Conservation (phyloP, 2,888 invertebrate species). For the Podabrus alpinus region DNA sequence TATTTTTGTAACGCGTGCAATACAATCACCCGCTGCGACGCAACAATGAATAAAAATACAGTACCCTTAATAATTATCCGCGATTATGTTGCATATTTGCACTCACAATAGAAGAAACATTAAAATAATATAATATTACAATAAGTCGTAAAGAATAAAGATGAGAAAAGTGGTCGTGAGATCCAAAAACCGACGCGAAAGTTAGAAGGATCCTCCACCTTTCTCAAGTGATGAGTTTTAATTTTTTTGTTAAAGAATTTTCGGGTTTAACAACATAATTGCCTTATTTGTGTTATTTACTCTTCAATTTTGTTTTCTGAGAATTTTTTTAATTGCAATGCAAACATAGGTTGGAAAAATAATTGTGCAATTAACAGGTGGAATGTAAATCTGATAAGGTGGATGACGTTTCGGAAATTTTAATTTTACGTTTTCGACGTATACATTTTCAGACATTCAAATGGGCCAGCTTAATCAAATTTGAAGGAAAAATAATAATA, state of each 20-base stretch:
- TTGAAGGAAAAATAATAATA: background rate
- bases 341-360: background rate
- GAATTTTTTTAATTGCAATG: background rate
- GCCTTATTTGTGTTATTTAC: constrained; percentile 8
- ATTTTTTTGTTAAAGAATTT: constrained; percentile 8
- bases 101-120: background rate
- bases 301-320: constrained; percentile 9
- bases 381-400: background rate
- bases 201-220: background rate
- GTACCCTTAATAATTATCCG: background rate
- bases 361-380: background rate
- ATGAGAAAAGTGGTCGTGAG: background rate
- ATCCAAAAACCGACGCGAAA: background rate
- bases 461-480: too few species aligned
- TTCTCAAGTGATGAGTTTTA: constrained; percentile 18
- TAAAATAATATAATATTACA: background rate
- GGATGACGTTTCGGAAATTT: background rate
- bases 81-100: background rate
- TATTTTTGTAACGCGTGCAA: constrained; percentile 9
- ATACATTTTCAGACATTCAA: background rate
- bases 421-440: too few species aligned
- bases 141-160: background rate
- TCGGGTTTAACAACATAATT: constrained; percentile 14
- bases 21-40: constrained; percentile 10
- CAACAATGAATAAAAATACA: background rate